Evolutionary conservation across 1,140 invertebrate species (phyloP), one percentile per base, ranked within the genome.

Genomic region (Epicauta chinensis): DNA sequence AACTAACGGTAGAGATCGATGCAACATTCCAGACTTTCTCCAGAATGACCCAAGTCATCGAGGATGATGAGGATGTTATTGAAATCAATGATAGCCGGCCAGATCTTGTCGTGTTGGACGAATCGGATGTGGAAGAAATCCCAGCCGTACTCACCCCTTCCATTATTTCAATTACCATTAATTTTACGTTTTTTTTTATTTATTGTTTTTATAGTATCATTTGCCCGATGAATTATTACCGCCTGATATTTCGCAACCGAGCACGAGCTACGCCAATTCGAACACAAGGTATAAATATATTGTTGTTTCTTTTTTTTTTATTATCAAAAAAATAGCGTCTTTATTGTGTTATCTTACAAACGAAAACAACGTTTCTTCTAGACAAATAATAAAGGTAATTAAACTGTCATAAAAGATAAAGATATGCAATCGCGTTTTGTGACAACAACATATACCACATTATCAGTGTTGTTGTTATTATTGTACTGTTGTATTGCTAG

Each of bases 71-170:
- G 7, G 23, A 23, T 23, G 23, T 23, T 1, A 7, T 23, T 23
- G 4, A 7, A 5, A 23, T 23, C 7, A 7, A 23, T 23, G 23
- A 23, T 5, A 23, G 23, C 2, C 7, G 23, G 23, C 23, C n/a
- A n/a, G n/a, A n/a, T 23, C 37, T 47, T 38, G 30, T 47, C 6
- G 37, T 47, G 36, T 47, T 34, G 29, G 45, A 47, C 14, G 45
- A 47, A 16, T 47, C 45, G 12, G 45, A 47, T 38, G 34, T 38
- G 17, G 45, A 47, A 5, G 29, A 47, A 38, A 0, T 17, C 4
- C 16, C 30, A 38, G 37, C 16, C 37, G 17, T 31, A n/a, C n/a
- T n/a, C n/a, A n/a, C n/a, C n/a, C n/a, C n/a, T n/a, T n/a, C n/a
- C n/a, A n/a, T n/a, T n/a, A 11, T 12, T 16, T 5, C 2, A 2